phyloP scores from a whole-genome alignment of 2,797 vertebrate species.

The Coccyzus lansbergi region DNA sequence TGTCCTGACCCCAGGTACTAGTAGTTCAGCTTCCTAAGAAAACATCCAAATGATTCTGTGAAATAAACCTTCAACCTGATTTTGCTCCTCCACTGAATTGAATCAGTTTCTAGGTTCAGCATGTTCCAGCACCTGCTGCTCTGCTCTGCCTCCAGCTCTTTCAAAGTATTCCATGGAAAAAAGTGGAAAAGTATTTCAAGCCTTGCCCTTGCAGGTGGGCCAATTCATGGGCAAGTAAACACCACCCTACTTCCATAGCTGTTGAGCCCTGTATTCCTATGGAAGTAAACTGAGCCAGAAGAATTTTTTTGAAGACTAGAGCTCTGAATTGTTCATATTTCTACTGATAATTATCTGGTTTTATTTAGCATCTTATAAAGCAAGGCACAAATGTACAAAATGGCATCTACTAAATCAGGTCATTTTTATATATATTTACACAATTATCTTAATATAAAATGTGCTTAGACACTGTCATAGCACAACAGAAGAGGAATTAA shows the following conservation, averaged over 20 bases:
- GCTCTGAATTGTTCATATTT: constrained; percentile 35
- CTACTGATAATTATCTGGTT: constrained; percentile 54
- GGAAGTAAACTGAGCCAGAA: constrained; percentile 16
- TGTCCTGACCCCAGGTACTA: neutral
- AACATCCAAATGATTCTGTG: neutral
- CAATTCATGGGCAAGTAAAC: neutral
- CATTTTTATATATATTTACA: constrained; percentile 57
- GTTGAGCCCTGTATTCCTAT: neutral
- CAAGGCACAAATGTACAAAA: constrained; percentile 71
- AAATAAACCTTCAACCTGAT: neutral
- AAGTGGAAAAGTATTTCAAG: neutral
- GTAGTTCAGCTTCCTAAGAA: neutral
- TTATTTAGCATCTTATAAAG: constrained; percentile 61
- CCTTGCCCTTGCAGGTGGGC: neutral
- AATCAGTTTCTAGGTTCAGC: neutral
- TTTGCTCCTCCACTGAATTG: neutral
- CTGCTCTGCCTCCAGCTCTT: neutral
- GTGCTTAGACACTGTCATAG: constrained; percentile 37
- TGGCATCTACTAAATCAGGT: constrained; percentile 21
- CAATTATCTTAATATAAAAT: constrained; percentile 42
- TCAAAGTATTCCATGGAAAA: neutral
- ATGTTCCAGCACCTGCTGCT: neutral
- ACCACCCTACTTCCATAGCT: neutral
- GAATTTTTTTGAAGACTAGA: constrained; percentile 48
- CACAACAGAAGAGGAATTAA: constrained; percentile 39